Base-by-base conservation (phyloP, 1,140 invertebrate species). In the Paralvinella palmiformis region DNA sequence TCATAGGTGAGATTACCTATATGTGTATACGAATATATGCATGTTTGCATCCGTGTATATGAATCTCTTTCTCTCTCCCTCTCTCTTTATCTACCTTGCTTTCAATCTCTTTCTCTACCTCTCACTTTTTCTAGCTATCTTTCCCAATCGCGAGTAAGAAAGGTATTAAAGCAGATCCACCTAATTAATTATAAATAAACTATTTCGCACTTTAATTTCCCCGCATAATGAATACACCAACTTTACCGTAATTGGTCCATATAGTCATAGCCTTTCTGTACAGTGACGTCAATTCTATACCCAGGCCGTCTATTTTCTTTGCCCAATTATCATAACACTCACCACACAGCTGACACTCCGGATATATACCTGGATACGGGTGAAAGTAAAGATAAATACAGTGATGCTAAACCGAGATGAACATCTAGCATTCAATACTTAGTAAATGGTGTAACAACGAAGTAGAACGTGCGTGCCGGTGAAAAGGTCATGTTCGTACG, bases 311-410 rank as follows among this genome's bases (percentile, higher is more conserved):
- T 24, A 71, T 64, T 17, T 52, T 56, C 31, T 20, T 45, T 5
- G 62, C 70, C 68, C 68, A 68, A 27, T 48, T 65, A 29, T 71
- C 68, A 57, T 68, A 71, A 50, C 70, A 71, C 17, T 69, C 62
- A 1, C 70, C 70, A 64, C 70, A 71, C 20, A 69, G 55, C n/a
- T 57, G 37, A 61, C 70, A 71, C 44, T 62, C 31, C 3, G 70
- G 70, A 59, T 60, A 71, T 6, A 48, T 41, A 17, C 68, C 68
- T 69, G 36, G 20, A 48, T 45, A 48, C n/a, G 10, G 10, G 37
- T 41, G n/a, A 41, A 13, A n/a, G 37, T 13, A 13, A 41, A n/a
- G n/a, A n/a, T n/a, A n/a, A n/a, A n/a, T n/a, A n/a, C n/a, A n/a
- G n/a, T n/a, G n/a, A n/a, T n/a, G n/a, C n/a, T n/a, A n/a, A n/a